Conservation (phyloP, 2,888 invertebrate genomes). For the Tenthredo distinguenda region DNA sequence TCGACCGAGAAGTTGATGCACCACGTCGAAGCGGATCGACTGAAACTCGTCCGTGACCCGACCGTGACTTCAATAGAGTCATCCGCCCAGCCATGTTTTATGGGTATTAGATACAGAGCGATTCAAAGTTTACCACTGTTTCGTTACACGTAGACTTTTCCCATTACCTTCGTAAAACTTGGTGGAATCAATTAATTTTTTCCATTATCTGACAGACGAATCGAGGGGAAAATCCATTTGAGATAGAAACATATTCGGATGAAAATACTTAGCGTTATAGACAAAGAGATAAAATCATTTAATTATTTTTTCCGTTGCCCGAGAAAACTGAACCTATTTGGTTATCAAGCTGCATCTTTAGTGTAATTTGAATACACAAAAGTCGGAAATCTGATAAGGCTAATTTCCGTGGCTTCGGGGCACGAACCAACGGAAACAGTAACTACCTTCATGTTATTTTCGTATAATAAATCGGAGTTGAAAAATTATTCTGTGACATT, state of each 20-base stretch:
- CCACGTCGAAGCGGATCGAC: slow-evolving; percentile 39
- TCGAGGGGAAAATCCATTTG: background rate
- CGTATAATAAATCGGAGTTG: slow-evolving; percentile 35
- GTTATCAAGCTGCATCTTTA: slow-evolving; percentile 42
- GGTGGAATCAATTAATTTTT: background rate
- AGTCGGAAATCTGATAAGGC: slow-evolving; percentile 43
- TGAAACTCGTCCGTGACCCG: slow-evolving; percentile 41
- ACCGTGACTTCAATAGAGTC: slow-evolving; percentile 46
- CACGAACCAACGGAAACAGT: slow-evolving; percentile 38
- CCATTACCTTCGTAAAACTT: background rate
- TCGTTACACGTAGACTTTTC: background rate
- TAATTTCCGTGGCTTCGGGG: slow-evolving; percentile 40
- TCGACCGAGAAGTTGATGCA: slow-evolving; percentile 26
- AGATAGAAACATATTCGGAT: background rate
- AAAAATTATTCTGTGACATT: slow-evolving; percentile 44
- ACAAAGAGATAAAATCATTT: slow-evolving; percentile 33
- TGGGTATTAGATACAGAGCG: background rate
- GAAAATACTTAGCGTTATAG: background rate
- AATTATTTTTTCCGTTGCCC: slow-evolving; percentile 30
- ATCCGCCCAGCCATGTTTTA: slow-evolving; percentile 31
- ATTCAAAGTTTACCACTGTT: slow-evolving; percentile 22
- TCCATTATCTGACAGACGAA: slow-evolving; percentile 8
- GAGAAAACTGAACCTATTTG: slow-evolving; percentile 40
- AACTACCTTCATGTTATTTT: slow-evolving; percentile 26
- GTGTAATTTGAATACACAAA: slow-evolving; percentile 44